Percentiles rank a stretch among this genome's conserved stretches.
These are phyloP conservation scores for Torymus texanus DNA, from an alignment of 2,888 invertebrate species.

Conservation along the genomic window DNA sequence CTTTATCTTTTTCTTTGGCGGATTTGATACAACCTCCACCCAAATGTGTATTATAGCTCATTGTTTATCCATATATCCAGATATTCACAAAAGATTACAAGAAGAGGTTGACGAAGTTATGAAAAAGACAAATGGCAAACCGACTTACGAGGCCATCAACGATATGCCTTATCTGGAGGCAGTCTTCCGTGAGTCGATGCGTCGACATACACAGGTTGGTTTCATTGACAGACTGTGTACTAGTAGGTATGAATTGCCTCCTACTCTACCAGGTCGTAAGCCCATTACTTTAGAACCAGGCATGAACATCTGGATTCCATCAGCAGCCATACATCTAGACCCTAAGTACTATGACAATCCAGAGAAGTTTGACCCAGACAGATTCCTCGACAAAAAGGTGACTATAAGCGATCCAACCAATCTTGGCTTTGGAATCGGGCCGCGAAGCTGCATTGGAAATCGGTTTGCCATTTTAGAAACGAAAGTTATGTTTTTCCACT, in stretches of 20 bases:
- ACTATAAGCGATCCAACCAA: conserved; percentile 41
- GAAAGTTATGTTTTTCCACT: conserved; percentile 61
- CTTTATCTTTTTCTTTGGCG: conserved; percentile 69
- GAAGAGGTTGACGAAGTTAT: conserved; percentile 66
- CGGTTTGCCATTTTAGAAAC: conserved; percentile 73
- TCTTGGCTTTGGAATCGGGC: conserved; percentile 65
- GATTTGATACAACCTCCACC: conserved; percentile 65
- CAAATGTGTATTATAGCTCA: conserved; percentile 34
- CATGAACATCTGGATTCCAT: conserved; percentile 68
- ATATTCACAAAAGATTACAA: conserved; percentile 67
- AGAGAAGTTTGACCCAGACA: conserved; percentile 72
- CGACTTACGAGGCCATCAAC: conserved; percentile 74
- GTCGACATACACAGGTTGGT: conserved; percentile 4
- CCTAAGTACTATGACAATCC: conserved; percentile 75
- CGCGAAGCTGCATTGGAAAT: conserved; percentile 65
- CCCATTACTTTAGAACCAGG: conserved; percentile 65
- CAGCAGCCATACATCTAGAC: conserved; percentile 74
- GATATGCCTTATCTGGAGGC: conserved; percentile 76
- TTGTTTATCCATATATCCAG: background rate
- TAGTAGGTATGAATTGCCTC: conserved; percentile 68
- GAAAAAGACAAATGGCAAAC: conserved; percentile 66
- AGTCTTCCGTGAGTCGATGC: conserved; percentile 63
- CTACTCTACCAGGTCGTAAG: conserved; percentile 61
- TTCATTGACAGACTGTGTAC: background rate
- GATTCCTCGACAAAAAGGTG: conserved; percentile 71